phyloP scores from a whole-genome alignment of 2,888 invertebrate species.

The Macrosoma leucophasiata region DNA sequence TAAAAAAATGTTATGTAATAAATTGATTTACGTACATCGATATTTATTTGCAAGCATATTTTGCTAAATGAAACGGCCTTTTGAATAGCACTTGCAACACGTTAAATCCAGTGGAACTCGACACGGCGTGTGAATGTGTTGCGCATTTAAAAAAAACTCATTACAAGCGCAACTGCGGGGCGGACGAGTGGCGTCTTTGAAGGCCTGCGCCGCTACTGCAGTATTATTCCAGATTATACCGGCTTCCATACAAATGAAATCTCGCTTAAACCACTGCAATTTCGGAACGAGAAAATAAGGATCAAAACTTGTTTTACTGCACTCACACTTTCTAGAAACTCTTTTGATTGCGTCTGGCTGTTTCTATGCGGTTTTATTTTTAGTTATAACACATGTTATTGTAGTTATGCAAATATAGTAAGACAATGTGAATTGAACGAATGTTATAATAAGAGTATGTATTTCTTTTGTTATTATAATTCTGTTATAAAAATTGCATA shows the following conservation, averaged over 20 bases:
- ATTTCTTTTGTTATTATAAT: too few relatives aligned
- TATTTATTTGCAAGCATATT: slow-evolving; percentile 27
- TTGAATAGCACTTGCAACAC: slow-evolving; percentile 29
- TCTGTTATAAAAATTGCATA: too few relatives aligned
- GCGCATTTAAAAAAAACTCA: slow-evolving; percentile 71
- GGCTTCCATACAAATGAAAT: slow-evolving; percentile 74
- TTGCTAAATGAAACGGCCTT: slow-evolving; percentile 30
- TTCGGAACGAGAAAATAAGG: slow-evolving; percentile 71
- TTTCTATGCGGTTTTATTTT: too few relatives aligned
- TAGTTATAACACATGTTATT: too few relatives aligned
- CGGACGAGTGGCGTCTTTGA: slow-evolving; percentile 74
- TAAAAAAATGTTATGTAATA: slow-evolving; percentile 20
- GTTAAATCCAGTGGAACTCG: slow-evolving; percentile 52
- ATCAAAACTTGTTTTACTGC: slow-evolving; percentile 66
- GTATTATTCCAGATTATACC: slow-evolving; percentile 74
- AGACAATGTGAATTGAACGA: too few relatives aligned
- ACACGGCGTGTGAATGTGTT: slow-evolving; percentile 64
- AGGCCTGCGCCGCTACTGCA: slow-evolving; percentile 64
- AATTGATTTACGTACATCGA: slow-evolving; percentile 21
- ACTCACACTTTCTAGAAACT: slow-evolving; percentile 56
- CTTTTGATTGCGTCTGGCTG: too few relatives aligned
- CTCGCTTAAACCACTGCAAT: slow-evolving; percentile 74
- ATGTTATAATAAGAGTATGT: too few relatives aligned
- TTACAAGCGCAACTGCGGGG: slow-evolving; percentile 67
- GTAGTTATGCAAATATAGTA: too few relatives aligned